phyloP scores from a whole-genome alignment of 2,113 vertebrate species.

The Chaetodon auriga region DNA sequence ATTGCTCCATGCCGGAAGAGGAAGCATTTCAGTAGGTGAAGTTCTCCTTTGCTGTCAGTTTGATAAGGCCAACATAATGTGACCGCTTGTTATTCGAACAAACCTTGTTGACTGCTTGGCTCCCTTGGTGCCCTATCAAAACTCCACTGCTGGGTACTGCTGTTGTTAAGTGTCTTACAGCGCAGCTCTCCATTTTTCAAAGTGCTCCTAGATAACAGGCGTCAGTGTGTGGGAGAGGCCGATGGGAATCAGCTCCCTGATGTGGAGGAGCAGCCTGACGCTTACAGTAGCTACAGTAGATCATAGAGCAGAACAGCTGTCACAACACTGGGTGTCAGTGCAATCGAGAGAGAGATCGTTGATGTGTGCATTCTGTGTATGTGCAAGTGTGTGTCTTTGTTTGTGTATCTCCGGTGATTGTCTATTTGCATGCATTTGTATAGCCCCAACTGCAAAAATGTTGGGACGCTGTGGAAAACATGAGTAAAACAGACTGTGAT shows the following conservation, averaged over 20 bases:
- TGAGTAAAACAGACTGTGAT: too few species aligned
- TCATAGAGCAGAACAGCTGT: conserved; percentile 31
- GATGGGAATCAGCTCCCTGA: conserved; percentile 44
- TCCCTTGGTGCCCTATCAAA: conserved; percentile 27
- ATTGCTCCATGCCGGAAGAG: background rate
- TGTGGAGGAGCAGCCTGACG: conserved; percentile 32
- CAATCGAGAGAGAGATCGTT: background rate
- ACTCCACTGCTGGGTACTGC: conserved; percentile 14
- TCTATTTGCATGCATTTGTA: too few species aligned
- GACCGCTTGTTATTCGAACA: conserved; percentile 29
- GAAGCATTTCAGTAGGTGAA: conserved; percentile 27
- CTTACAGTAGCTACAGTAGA: conserved; percentile 22
- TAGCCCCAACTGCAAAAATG: too few species aligned
- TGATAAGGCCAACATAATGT: conserved; percentile 22
- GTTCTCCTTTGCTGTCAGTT: conserved; percentile 38
- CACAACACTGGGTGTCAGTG: background rate
- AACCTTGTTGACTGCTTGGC: conserved; percentile 4
- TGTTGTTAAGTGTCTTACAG: conserved; percentile 59
- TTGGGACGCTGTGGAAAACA: too few species aligned
- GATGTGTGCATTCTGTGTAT: background rate
- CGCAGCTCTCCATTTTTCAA: conserved; percentile 43
- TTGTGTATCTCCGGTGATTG: too few species aligned
- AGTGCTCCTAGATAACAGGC: conserved; percentile 51
- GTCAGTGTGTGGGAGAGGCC: conserved; percentile 59
- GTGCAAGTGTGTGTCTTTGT: background rate